These are phyloP conservation scores for Drosophila tropicalis DNA, from an alignment of 1,140 invertebrate species.

Conservation along the genomic window DNA sequence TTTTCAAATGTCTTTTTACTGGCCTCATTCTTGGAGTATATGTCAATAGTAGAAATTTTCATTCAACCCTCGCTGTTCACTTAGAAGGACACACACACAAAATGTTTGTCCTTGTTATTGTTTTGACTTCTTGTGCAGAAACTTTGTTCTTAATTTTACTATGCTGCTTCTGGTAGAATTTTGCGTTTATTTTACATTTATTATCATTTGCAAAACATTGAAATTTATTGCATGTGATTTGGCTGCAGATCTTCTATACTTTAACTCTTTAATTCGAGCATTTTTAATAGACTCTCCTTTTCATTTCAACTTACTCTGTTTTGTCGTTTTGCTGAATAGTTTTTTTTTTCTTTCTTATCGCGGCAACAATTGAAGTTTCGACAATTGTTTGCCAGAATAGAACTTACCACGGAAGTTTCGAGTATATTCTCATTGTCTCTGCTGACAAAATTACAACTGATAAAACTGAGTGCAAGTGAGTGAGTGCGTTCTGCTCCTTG, in stretches of 20 bases:
- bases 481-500: slow-evolving; percentile 1
- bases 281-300: background rate
- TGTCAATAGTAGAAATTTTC: too few relatives aligned
- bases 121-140: slow-evolving; percentile 76
- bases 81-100: slow-evolving; percentile 28
- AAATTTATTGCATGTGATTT: slow-evolving; percentile 72
- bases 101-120: slow-evolving; percentile 76
- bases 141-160: slow-evolving; percentile 75
- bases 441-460: slow-evolving; percentile 43
- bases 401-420: slow-evolving; percentile 1
- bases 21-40: too few relatives aligned
- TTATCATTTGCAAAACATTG: slow-evolving; percentile 77
- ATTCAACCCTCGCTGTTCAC: slow-evolving; percentile 38
- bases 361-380: slow-evolving; percentile 61
- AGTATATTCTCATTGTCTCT: slow-evolving; percentile 43
- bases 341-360: slow-evolving; percentile 62
- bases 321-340: slow-evolving; percentile 66
- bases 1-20: too few relatives aligned
- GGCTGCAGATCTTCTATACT: slow-evolving; percentile 34
- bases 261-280: slow-evolving; percentile 54
- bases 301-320: slow-evolving; percentile 38
- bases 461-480: slow-evolving; percentile 67
- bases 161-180: slow-evolving; percentile 55
- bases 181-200: slow-evolving; percentile 79
- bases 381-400: slow-evolving; percentile 56